A percentile compares a stretch with the other conserved stretches of the same genome.
These are phyloP conservation scores for Oreochromis tanganicae DNA, from an alignment of 2,113 vertebrate genomes.

Conservation along the genomic window DNA sequence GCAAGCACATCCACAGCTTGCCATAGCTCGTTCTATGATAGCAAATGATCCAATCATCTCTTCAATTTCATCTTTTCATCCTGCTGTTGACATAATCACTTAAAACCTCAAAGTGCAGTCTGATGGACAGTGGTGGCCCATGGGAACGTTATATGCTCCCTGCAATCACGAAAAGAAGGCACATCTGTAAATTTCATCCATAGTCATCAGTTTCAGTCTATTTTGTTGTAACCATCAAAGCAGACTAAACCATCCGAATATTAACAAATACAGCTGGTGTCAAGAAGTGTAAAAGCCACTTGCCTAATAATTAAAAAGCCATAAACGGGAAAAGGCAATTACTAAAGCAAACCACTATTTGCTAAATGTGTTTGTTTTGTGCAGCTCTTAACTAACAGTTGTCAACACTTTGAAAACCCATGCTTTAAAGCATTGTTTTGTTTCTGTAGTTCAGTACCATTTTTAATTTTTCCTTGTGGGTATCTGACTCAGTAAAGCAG, in stretches of 20 bases:
- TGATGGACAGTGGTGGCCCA: background rate
- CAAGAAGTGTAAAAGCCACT: background rate
- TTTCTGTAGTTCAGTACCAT: background rate
- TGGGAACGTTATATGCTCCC: background rate
- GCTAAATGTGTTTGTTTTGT: background rate
- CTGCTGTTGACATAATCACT: background rate
- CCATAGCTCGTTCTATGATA: background rate
- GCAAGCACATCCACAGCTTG: background rate
- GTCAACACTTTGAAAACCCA: background rate
- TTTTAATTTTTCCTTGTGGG: background rate
- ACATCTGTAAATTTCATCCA: background rate
- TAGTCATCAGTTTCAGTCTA: background rate
- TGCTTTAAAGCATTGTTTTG: background rate
- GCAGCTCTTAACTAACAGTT: background rate
- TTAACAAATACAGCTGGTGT: background rate
- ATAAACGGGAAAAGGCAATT: background rate
- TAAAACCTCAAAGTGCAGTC: background rate
- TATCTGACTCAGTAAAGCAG: background rate
- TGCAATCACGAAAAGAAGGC: background rate
- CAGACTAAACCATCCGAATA: background rate
- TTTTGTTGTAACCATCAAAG: background rate
- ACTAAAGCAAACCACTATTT: background rate
- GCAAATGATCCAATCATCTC: background rate
- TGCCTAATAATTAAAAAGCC: background rate
- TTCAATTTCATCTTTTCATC: background rate